Evolutionary conservation across 2,113 vertebrate genomes (phyloP).

Genomic region (Apodemus sylvaticus): DNA sequence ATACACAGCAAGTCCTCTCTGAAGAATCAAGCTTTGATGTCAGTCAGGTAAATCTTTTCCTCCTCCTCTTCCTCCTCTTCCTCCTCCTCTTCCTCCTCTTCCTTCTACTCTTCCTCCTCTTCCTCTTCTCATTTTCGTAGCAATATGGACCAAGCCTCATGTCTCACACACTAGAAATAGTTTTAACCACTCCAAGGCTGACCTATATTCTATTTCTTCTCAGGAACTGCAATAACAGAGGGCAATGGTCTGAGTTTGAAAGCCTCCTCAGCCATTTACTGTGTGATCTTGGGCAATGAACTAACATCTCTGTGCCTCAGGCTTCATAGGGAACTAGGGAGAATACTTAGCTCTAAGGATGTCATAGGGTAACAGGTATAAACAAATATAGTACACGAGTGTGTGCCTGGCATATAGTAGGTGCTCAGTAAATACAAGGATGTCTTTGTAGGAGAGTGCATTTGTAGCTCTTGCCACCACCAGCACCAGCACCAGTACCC

Average conservation of each 20-base stretch:
- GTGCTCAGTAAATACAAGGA: background rate
- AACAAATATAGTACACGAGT: background rate
- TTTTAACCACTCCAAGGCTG: background rate
- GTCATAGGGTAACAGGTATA: background rate
- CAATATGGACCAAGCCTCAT: background rate
- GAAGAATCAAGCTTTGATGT: background rate
- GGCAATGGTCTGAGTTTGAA: background rate
- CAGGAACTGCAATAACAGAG: background rate
- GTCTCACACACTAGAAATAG: background rate
- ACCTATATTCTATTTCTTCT: background rate
- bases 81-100: too few relatives aligned
- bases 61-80: too few relatives aligned
- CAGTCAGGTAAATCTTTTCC: background rate
- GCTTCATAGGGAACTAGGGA: background rate
- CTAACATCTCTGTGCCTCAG: background rate
- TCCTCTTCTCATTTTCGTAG: background rate
- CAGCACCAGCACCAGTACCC: too few relatives aligned
- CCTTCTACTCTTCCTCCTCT: too few relatives aligned
- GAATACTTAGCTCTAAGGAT: background rate
- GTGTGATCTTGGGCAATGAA: background rate
- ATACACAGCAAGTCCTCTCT: background rate
- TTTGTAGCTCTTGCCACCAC: background rate
- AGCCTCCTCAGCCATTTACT: background rate
- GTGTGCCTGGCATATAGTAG: background rate
- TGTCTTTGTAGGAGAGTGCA: background rate